These are phyloP conservation scores for Kuschelorhynchus macadamiae DNA, from an alignment of 2,888 invertebrate genomes.

Conservation along the genomic window DNA sequence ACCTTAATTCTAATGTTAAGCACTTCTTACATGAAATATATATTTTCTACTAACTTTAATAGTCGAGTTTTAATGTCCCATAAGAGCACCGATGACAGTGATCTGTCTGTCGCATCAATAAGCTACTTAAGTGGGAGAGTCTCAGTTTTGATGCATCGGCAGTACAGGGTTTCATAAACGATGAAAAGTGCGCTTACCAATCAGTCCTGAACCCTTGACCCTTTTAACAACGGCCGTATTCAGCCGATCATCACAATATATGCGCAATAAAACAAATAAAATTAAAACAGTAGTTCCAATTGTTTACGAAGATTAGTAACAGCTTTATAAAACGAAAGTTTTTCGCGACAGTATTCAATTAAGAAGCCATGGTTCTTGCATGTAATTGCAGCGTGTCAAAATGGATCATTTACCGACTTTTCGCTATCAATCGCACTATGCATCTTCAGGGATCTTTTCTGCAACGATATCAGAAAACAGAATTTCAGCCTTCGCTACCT, in stretches of 20 bases:
- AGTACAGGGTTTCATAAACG: slow-evolving; percentile 59
- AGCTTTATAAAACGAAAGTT: no score
- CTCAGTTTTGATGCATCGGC: slow-evolving; percentile 46
- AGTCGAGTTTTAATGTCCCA: slow-evolving; percentile 8
- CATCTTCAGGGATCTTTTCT: no score
- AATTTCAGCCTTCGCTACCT: no score
- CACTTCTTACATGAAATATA: no score
- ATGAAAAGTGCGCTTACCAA: slow-evolving; percentile 27
- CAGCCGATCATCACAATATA: slow-evolving; percentile 6
- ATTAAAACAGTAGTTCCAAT: no score
- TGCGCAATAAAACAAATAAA: no score
- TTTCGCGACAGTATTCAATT: neutral
- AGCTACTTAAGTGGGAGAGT: slow-evolving; percentile 61
- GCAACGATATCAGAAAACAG: no score
- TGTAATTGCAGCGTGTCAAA: neutral
- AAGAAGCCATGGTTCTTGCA: neutral
- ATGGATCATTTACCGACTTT: no score
- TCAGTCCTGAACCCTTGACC: slow-evolving; percentile 43
- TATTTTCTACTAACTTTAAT: slow-evolving; percentile 20
- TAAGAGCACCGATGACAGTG: slow-evolving; percentile 7
- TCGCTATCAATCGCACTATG: no score
- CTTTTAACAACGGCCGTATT: slow-evolving; percentile 33
- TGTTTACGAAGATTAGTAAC: neutral
- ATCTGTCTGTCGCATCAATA: slow-evolving; percentile 54
- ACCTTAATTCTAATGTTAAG: no score